phyloP scores from a whole-genome alignment of 1,140 invertebrate genomes.

The Elysia chlorotica region DNA sequence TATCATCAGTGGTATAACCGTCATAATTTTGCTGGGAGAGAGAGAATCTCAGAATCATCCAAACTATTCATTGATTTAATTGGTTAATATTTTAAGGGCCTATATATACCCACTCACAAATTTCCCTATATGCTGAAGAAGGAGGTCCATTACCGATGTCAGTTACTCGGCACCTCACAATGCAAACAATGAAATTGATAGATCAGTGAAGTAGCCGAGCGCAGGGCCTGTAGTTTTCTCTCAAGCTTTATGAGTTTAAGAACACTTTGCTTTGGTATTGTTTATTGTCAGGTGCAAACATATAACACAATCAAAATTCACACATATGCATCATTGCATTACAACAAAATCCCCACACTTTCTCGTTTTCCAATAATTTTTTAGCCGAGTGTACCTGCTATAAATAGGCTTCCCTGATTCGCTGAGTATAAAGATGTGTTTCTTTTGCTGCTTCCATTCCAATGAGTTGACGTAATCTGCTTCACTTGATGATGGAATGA shows the following conservation, averaged over 20 bases:
- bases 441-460: conserved; percentile 80
- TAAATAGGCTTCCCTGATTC: conserved; percentile 96
- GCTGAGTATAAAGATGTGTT: conserved; percentile 94
- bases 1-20: too few species aligned
- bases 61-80: too few species aligned
- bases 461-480: conserved; percentile 68
- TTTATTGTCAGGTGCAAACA: background rate
- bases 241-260: background rate
- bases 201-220: too few species aligned
- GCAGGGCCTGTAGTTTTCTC: background rate
- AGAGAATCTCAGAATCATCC: too few species aligned
- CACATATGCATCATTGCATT: background rate
- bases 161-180: too few species aligned
- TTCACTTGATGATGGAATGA: conserved; percentile 53
- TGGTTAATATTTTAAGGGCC: too few species aligned
- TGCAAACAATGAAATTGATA: too few species aligned
- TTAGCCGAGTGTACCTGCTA: conserved; percentile 71
- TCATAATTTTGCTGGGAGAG: too few species aligned
- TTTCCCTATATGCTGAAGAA: too few species aligned
- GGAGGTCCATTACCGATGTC: too few species aligned
- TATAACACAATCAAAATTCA: background rate
- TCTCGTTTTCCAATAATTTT: background rate
- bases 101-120: too few species aligned
- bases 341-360: background rate
- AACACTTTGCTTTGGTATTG: background rate